phyloP scores from a whole-genome alignment of 2,888 invertebrate species.

The Drosophila sordidula region DNA sequence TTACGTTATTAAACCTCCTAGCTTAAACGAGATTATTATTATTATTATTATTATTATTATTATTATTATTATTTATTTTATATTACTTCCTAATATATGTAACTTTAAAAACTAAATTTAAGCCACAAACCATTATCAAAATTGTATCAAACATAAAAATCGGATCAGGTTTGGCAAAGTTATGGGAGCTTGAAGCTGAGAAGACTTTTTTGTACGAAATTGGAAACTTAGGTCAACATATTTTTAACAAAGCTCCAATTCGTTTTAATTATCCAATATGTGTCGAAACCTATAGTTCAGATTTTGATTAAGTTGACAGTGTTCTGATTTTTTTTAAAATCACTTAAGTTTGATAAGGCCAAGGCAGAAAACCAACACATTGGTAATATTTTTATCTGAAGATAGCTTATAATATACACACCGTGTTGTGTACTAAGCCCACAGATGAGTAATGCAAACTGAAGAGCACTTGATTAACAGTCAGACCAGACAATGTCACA shows the following conservation, averaged over 20 bases:
- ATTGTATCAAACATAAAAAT: too few relatives aligned
- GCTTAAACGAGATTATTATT: too few relatives aligned
- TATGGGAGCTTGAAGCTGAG: too few relatives aligned
- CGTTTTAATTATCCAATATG: background rate
- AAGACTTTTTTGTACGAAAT: too few relatives aligned
- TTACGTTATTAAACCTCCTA: too few relatives aligned
- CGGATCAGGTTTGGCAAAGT: too few relatives aligned
- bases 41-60: too few relatives aligned
- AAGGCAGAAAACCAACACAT: slow-evolving; percentile 11
- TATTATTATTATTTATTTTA: too few relatives aligned
- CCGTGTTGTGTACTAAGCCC: slow-evolving; percentile 13
- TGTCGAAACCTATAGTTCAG: background rate
- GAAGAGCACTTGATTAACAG: slow-evolving; percentile 8
- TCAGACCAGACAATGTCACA: slow-evolving; percentile 34
- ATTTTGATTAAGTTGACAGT: slow-evolving; percentile 35
- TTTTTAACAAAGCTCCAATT: background rate
- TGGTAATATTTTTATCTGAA: slow-evolving; percentile 31
- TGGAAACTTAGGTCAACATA: background rate
- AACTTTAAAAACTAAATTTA: too few relatives aligned
- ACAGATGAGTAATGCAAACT: slow-evolving; percentile 43
- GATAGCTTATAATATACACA: slow-evolving; percentile 22
- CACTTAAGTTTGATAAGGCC: slow-evolving; percentile 26
- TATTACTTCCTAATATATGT: too few relatives aligned
- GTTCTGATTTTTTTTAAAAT: slow-evolving; percentile 13
- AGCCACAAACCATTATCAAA: too few relatives aligned